Evolutionary conservation across 2,888 invertebrate species (phyloP).

Genomic region (Oithona nana): DNA sequence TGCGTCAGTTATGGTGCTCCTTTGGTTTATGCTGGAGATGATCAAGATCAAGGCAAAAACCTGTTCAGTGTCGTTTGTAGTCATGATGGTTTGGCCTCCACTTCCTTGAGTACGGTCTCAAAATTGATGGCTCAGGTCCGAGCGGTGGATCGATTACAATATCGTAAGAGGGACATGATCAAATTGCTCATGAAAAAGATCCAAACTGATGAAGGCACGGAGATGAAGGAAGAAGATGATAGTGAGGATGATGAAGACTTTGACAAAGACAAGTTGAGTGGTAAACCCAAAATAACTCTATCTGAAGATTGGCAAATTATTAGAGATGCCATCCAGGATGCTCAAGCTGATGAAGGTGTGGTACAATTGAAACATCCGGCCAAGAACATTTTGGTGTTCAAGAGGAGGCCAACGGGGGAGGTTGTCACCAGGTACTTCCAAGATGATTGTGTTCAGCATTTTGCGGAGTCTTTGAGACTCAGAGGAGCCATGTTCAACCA

Average conservation of each 20-base stretch:
- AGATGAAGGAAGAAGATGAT: background rate
- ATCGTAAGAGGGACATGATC: conserved; percentile 2
- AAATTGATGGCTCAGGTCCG: conserved; percentile 8
- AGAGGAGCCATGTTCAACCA: conserved; percentile 13
- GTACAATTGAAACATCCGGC: conserved; percentile 6
- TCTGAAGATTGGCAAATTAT: background rate
- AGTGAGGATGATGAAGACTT: conserved; percentile 8
- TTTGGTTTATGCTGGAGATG: conserved; percentile 1
- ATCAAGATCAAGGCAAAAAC: conserved; percentile 2
- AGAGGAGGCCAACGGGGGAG: background rate
- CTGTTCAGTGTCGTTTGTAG: background rate
- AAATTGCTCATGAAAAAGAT: background rate
- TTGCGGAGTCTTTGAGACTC: conserved; percentile 1
- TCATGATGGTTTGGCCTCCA: conserved; percentile 10
- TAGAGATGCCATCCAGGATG: background rate
- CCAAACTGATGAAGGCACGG: background rate
- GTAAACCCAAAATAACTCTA: background rate
- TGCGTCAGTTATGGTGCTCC: conserved; percentile 12
- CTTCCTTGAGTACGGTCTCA: background rate
- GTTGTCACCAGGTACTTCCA: conserved; percentile 1
- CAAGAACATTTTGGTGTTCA: conserved; percentile 4
- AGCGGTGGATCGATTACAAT: background rate
- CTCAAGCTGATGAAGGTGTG: background rate
- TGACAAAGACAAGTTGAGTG: background rate
- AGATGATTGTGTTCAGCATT: background rate